phyloP scores from a whole-genome alignment of 2,888 invertebrate genomes.

The Tetanocera ferruginea region DNA sequence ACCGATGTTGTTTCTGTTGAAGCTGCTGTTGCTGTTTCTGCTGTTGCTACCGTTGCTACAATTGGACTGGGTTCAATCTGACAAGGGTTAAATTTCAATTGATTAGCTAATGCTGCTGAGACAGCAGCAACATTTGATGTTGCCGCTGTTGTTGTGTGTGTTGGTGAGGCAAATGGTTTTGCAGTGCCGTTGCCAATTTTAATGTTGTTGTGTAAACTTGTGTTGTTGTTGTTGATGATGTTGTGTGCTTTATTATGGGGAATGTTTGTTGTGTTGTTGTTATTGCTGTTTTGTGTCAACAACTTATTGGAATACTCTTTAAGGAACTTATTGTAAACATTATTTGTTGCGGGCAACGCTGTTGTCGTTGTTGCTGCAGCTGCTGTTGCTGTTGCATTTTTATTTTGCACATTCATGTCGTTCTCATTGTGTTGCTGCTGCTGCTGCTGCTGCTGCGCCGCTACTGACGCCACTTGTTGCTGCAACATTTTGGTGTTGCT shows the following conservation, averaged over 20 bases:
- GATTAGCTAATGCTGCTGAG: constrained; percentile 63
- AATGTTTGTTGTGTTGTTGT: constrained; percentile 45
- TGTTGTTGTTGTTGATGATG: constrained; percentile 36
- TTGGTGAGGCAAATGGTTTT: constrained; percentile 46
- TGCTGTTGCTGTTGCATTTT: constrained; percentile 49
- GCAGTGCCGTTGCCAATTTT: constrained; percentile 45
- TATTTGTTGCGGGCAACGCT: constrained; percentile 49
- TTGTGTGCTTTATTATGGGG: constrained; percentile 45
- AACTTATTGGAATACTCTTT: constrained; percentile 67
- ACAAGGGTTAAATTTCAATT: constrained; percentile 66
- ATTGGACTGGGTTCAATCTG: constrained; percentile 58
- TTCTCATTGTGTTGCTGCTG: constrained; percentile 63
- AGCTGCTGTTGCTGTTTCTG: constrained; percentile 43
- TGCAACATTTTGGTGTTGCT: constrained; percentile 51
- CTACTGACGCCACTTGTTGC: constrained; percentile 39
- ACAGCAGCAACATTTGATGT: constrained; percentile 60
- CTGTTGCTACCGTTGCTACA: constrained; percentile 46
- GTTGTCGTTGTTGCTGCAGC: constrained; percentile 34
- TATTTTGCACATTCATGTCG: constrained; percentile 67
- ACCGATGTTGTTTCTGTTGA: constrained; percentile 46
- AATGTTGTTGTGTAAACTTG: constrained; percentile 27
- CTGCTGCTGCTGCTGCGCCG: constrained; percentile 42
- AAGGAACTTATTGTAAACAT: constrained; percentile 66
- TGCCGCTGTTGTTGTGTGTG: constrained; percentile 42
- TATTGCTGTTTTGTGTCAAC: constrained; percentile 52